Evolutionary conservation across 2,888 invertebrate genomes (phyloP).

Genomic region (Papilio elwesi): DNA sequence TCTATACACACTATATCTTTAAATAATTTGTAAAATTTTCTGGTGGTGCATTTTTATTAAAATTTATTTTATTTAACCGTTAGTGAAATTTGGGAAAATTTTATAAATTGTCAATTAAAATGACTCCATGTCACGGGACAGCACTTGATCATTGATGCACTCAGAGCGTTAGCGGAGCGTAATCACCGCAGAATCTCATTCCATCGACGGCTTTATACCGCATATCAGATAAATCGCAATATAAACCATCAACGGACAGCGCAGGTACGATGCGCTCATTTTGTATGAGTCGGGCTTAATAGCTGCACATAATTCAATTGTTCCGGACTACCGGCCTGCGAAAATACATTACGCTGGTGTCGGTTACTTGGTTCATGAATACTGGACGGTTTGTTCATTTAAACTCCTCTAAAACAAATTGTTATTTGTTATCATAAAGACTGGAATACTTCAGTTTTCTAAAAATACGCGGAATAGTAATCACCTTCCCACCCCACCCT

Average conservation of each 20-base stretch:
- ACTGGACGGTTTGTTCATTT: conserved; percentile 22
- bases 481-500: no score
- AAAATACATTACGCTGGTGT: conserved; percentile 69
- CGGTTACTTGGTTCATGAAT: conserved; percentile 48
- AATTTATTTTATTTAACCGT: neutral
- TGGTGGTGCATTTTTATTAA: neutral
- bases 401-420: conserved; percentile 4
- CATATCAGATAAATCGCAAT: conserved; percentile 53
- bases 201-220: conserved; percentile 33
- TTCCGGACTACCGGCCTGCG: conserved; percentile 69
- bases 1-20: no score
- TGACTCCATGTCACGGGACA: conserved; percentile 4
- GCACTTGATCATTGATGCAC: conserved; percentile 14
- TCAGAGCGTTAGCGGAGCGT: conserved; percentile 9
- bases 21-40: neutral
- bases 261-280: conserved; percentile 57
- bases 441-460: no score
- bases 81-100: neutral
- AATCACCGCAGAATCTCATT: conserved; percentile 29
- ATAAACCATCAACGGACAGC: conserved; percentile 58
- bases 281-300: conserved; percentile 63
- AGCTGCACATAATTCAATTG: conserved; percentile 77
- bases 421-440: neutral
- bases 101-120: conserved; percentile 30
- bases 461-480: no score